Percentiles rank a stretch among this genome's conserved stretches.
Evolutionary conservation across 2,113 vertebrate genomes (phyloP).

Genomic region (Cyphomyrus discorhynchus): DNA sequence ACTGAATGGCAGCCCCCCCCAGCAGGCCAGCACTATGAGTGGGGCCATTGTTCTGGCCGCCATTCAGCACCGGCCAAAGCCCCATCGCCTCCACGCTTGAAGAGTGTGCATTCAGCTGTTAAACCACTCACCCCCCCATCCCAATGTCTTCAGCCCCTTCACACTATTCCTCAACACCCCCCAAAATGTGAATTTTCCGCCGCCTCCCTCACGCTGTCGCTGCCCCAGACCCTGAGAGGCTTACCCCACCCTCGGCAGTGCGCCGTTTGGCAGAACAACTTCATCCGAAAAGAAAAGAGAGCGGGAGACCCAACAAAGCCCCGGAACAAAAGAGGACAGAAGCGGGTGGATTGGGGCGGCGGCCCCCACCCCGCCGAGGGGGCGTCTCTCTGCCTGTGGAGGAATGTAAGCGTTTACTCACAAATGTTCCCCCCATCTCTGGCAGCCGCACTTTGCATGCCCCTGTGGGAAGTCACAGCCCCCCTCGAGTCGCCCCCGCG

Average conservation of each 20-base stretch:
- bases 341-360: slow-evolving; percentile 39
- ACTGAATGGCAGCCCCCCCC: slow-evolving; percentile 40
- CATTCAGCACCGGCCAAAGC: slow-evolving; percentile 54
- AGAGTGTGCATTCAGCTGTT: slow-evolving; percentile 58
- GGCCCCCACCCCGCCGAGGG: not conserved
- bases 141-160: slow-evolving; percentile 18
- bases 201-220: not conserved
- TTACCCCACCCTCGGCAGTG: slow-evolving; percentile 7
- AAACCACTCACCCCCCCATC: slow-evolving; percentile 38
- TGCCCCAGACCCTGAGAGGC: slow-evolving; percentile 20
- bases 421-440: slow-evolving; percentile 39
- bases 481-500: slow-evolving; percentile 34
- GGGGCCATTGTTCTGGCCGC: slow-evolving; percentile 63
- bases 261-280: slow-evolving; percentile 25
- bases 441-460: slow-evolving; percentile 43
- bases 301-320: slow-evolving; percentile 33
- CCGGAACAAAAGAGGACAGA: slow-evolving; percentile 33
- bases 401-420: slow-evolving; percentile 49
- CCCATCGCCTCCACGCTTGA: slow-evolving; percentile 40
- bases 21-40: slow-evolving; percentile 53
- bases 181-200: not conserved
- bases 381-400: slow-evolving; percentile 17
- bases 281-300: slow-evolving; percentile 15
- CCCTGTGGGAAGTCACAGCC: slow-evolving; percentile 39
- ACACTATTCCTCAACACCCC: slow-evolving; percentile 30